A percentile compares a stretch with the other conserved stretches of the same genome.
Conservation (phyloP, 2,797 vertebrate genomes). For the Geotrypetes seraphini region DNA sequence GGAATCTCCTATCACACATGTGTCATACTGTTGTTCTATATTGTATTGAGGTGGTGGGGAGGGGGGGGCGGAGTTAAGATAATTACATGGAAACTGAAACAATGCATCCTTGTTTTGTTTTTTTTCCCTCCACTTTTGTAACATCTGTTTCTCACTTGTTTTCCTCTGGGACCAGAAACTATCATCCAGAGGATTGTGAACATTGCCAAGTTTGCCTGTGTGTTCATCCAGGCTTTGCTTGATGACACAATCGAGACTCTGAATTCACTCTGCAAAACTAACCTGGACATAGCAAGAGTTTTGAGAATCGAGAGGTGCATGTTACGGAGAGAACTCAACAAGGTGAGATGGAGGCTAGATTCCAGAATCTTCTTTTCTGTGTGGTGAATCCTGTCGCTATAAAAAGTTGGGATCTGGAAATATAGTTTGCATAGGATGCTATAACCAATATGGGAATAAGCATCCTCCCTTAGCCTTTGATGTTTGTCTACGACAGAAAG, state of each 20-base stretch:
- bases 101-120: neutral
- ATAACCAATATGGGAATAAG: no score
- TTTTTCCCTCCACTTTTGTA: neutral
- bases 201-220: constrained; percentile 42
- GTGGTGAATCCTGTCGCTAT: no score
- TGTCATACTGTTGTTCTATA: no score
- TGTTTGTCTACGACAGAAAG: no score
- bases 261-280: constrained; percentile 51
- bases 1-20: no score
- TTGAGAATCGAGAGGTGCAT: constrained; percentile 41
- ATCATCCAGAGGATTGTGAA: constrained; percentile 34
- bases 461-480: no score
- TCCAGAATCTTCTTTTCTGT: no score
- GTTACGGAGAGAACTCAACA: constrained; percentile 50
- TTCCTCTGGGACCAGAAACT: constrained; percentile 37
- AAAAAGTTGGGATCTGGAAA: no score
- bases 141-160: neutral
- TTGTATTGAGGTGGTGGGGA: no score
- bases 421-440: no score
- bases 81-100: no score
- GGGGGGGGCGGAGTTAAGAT: neutral
- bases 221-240: constrained; percentile 44
- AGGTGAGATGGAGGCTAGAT: constrained; percentile 39
- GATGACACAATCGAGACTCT: constrained; percentile 43
- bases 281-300: constrained; percentile 46